Percentiles rank a stretch among this genome's conserved stretches.
These are phyloP conservation scores for Geotrupes spiniger DNA, from an alignment of 2,888 invertebrate species.

Conservation along the genomic window DNA sequence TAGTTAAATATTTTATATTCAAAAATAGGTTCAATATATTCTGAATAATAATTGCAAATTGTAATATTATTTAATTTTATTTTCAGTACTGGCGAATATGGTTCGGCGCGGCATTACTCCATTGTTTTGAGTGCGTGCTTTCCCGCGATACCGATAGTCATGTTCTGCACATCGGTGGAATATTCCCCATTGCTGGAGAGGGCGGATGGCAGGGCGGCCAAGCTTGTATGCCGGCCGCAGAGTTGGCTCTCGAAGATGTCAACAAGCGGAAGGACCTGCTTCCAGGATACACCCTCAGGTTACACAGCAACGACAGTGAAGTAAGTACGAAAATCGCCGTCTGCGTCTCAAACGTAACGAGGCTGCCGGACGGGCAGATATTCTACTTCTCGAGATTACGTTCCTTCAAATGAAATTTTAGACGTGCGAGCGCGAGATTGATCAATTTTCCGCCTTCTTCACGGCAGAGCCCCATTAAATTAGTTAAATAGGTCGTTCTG, in stretches of 20 bases:
- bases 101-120: constrained; percentile 44
- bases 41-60: too few species aligned
- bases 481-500: too few species aligned
- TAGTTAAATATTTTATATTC: too few species aligned
- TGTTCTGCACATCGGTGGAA: constrained; percentile 93
- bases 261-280: constrained; percentile 85
- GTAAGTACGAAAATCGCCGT: constrained; percentile 54
- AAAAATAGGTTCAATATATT: too few species aligned
- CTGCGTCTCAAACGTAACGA: too few species aligned
- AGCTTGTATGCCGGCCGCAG: constrained; percentile 96
- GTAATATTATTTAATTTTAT: constrained; percentile 21
- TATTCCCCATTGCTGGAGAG: constrained; percentile 95
- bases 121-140: constrained; percentile 34
- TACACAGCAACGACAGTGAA: constrained; percentile 96
- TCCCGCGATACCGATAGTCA: constrained; percentile 55
- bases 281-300: constrained; percentile 84
- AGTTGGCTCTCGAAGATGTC: constrained; percentile 94
- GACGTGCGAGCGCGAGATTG: too few species aligned
- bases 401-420: too few species aligned
- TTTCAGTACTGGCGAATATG: constrained; percentile 49
- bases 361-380: too few species aligned
- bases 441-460: too few species aligned
- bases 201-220: constrained; percentile 99
- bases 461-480: too few species aligned
- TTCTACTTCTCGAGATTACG: too few species aligned